These are phyloP conservation scores for Megathymus violae DNA, from an alignment of 1,140 invertebrate species.

Conservation along the genomic window DNA sequence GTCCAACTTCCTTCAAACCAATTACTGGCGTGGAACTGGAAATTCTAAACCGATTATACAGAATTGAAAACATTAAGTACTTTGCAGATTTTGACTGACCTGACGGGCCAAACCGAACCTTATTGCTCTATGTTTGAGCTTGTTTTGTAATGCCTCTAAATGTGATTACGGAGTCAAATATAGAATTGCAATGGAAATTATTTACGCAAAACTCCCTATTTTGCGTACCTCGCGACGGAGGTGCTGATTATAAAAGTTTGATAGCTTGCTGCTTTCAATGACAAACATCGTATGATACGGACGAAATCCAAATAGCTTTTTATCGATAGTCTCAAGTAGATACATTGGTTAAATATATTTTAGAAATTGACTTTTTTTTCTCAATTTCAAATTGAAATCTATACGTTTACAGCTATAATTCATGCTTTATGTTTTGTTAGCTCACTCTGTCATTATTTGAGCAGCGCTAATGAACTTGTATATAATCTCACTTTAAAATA, in stretches of 20 bases:
- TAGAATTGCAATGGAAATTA: constrained; percentile 77
- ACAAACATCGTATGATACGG: constrained; percentile 54
- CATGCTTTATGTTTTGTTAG: too few relatives aligned
- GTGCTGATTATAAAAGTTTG: constrained; percentile 75
- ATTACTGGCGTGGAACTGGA: constrained; percentile 76
- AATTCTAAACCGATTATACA: constrained; percentile 83
- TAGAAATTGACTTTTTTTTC: too few relatives aligned
- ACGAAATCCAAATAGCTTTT: constrained; percentile 49
- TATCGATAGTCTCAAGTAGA: constrained; percentile 9
- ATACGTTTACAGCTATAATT: too few relatives aligned
- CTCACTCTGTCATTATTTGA: too few relatives aligned
- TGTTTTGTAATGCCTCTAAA: constrained; percentile 42
- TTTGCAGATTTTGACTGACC: constrained; percentile 61
- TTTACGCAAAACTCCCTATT: constrained; percentile 73
- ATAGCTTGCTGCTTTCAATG: constrained; percentile 56
- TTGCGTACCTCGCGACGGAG: constrained; percentile 57
- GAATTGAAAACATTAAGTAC: constrained; percentile 83
- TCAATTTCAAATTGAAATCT: too few relatives aligned
- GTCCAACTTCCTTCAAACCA: constrained; percentile 71
- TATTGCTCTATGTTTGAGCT: constrained; percentile 47
- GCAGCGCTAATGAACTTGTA: too few relatives aligned
- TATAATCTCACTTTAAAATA: too few relatives aligned
- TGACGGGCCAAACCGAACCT: constrained; percentile 48
- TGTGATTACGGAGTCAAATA: constrained; percentile 70
- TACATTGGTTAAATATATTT: too few relatives aligned